Evolutionary conservation across 2,888 invertebrate species (phyloP).

Genomic region (Ochlodes sylvanus): DNA sequence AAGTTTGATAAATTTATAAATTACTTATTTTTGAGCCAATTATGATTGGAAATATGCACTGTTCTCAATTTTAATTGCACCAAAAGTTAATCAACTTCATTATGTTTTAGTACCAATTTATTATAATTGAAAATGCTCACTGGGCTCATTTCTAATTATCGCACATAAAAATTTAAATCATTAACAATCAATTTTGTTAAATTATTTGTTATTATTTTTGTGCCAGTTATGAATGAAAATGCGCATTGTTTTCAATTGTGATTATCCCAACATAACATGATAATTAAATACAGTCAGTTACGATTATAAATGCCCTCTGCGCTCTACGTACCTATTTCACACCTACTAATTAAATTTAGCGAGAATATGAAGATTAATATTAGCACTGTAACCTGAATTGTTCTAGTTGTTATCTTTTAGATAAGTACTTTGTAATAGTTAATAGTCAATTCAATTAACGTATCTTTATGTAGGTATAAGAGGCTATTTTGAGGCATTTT

Average conservation of each 20-base stretch:
- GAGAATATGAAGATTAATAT: constrained; percentile 21
- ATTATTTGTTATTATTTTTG: too few relatives aligned
- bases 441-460: too few relatives aligned
- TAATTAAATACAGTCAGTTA: too few relatives aligned
- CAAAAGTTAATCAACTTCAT: too few relatives aligned
- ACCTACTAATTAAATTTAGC: constrained; percentile 16
- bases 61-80: too few relatives aligned
- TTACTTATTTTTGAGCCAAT: too few relatives aligned
- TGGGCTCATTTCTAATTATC: constrained; percentile 13
- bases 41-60: too few relatives aligned
- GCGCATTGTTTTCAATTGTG: not conserved
- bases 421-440: not conserved
- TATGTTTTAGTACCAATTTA: too few relatives aligned
- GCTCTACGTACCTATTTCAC: not conserved
- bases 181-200: not conserved
- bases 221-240: not conserved
- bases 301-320: too few relatives aligned
- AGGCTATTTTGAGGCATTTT: not conserved
- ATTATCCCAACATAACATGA: too few relatives aligned
- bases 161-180: not conserved
- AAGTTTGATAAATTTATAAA: too few relatives aligned
- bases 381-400: not conserved
- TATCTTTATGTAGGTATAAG: not conserved
- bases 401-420: not conserved
- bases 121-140: constrained; percentile 15